phyloP scores from a whole-genome alignment of 2,888 invertebrate genomes.

The Trichopoda pennipes region DNA sequence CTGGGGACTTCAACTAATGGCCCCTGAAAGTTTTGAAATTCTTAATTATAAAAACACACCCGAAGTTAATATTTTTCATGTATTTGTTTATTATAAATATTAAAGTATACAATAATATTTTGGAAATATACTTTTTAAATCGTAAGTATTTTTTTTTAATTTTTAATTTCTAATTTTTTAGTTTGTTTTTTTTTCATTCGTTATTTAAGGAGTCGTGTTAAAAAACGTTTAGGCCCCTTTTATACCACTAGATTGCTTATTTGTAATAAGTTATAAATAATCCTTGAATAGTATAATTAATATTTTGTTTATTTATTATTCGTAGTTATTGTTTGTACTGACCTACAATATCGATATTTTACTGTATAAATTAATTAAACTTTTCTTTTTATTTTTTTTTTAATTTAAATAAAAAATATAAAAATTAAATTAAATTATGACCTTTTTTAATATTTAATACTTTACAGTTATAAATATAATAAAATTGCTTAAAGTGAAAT shows the following conservation, averaged over 20 bases:
- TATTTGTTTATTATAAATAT: slow-evolving; percentile 53
- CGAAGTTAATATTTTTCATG: background rate
- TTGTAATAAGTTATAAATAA: slow-evolving; percentile 41
- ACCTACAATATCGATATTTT: background rate
- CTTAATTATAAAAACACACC: no score
- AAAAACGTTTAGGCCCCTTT: background rate
- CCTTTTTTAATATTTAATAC: no score
- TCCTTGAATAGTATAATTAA: slow-evolving; percentile 6
- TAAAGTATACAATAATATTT: slow-evolving; percentile 59
- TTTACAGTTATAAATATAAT: background rate
- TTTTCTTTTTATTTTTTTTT: no score
- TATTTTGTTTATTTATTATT: slow-evolving; percentile 7
- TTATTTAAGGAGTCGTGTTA: background rate
- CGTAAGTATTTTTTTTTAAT: background rate
- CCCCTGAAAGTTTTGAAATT: no score
- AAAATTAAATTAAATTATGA: background rate
- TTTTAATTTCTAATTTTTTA: no score
- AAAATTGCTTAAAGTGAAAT: background rate
- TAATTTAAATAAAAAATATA: background rate
- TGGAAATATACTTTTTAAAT: slow-evolving; percentile 39
- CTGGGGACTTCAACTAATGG: no score
- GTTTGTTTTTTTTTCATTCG: no score
- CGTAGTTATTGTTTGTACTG: background rate
- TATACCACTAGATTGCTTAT: slow-evolving; percentile 35
- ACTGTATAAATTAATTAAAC: no score